Evolutionary conservation across 1,140 invertebrate genomes (phyloP).

Genomic region (Drosophila kanapiae): DNA sequence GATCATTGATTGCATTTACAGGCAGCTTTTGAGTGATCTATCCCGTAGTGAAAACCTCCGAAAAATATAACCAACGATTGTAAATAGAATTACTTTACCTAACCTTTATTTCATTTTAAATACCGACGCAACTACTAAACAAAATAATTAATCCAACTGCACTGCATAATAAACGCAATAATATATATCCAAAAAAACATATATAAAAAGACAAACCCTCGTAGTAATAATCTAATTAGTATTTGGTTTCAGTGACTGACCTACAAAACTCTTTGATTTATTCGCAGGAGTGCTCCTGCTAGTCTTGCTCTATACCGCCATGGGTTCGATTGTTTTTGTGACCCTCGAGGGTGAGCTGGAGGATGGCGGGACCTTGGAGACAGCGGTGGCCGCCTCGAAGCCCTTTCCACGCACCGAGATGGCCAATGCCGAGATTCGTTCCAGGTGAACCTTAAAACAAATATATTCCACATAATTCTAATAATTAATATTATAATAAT

Average conservation of each 20-base stretch:
- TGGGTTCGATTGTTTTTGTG: constrained; percentile 96
- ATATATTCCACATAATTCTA: no score
- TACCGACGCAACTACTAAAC: no score
- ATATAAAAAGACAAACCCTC: no score
- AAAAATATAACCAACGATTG: no score
- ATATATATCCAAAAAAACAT: no score
- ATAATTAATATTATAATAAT: neutral
- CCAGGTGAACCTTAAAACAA: constrained; percentile 66
- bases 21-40: no score
- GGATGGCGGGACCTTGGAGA: constrained; percentile 82
- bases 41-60: no score
- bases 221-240: no score
- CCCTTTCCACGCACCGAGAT: constrained; percentile 86
- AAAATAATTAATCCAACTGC: no score
- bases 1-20: neutral
- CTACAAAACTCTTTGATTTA: neutral
- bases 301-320: constrained; percentile 94
- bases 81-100: no score
- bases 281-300: constrained; percentile 91
- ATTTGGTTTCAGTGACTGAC: neutral
- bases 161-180: no score
- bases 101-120: no score
- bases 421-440: constrained; percentile 85
- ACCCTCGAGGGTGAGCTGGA: constrained; percentile 91
- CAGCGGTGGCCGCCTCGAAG: constrained; percentile 88